Base-by-base conservation (phyloP, 2,888 invertebrate genomes). In the Vesta saturnalis region DNA sequence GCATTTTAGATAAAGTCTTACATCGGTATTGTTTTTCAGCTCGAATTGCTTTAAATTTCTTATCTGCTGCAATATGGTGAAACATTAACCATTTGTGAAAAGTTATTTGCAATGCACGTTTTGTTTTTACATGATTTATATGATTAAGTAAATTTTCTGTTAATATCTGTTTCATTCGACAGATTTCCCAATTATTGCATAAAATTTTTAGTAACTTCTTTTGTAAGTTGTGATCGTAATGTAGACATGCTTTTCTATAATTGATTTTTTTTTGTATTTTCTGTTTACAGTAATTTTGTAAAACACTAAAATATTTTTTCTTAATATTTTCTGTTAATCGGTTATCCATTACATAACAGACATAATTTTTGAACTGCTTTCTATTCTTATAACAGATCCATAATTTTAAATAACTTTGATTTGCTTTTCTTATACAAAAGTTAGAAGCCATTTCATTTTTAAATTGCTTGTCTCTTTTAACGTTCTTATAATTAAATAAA, bases 351-450 rank as follows among this genome's bases (percentile, higher is more conserved):
- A 3, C n/a, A 6, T n/a, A 4, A 39, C n/a, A n/a, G 1, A n/a
- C 18, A 8, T 52, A 18, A 19, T 2, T 46, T 16, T 61, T 49
- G 5, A 16, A 15, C 4, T 19, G 12, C 6, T 55, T 35, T 21
- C 14, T 3, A 19, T 60, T 49, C 1, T 4, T 23, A 23, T 23
- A 52, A 21, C 30, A 30, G 5, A 64, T 46, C 60, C 76, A 55
- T 63, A 71, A 69, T 43, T n/a, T 35, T 21, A 78, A 70, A 60
- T 19, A 65, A 56, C 64, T 68, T 23, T 16, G 63, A 64, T 71
- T 75, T 47, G 74, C 63, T 14, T 72, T 74, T 39, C 10, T 59
- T 22, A 46, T 65, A 60, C 74, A 75, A 59, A 70, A 70, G 21
- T 66, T 49, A 19, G 30, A 16, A 2, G 76, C 75, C 54, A 72